These are phyloP conservation scores for Ennomos fuscantarius DNA, from an alignment of 2,888 invertebrate genomes.

Conservation along the genomic window DNA sequence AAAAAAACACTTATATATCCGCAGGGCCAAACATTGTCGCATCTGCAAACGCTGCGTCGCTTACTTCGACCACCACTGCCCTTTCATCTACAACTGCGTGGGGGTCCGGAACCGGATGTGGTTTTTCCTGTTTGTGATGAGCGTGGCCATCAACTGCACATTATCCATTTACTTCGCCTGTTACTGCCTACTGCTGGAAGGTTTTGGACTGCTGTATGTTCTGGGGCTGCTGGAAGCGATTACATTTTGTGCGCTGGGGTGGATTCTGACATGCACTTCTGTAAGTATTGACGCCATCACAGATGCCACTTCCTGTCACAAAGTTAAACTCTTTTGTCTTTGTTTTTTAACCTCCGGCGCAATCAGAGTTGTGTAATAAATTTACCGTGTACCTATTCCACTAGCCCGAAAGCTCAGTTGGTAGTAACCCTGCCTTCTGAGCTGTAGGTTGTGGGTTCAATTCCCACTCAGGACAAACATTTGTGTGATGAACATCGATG, in stretches of 20 bases:
- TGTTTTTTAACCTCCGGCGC: no score
- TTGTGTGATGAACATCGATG: no score
- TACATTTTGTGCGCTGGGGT: conserved; percentile 93
- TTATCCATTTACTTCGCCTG: conserved; percentile 95
- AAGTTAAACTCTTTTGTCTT: no score
- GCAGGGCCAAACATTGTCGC: conserved; percentile 94
- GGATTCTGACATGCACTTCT: conserved; percentile 95
- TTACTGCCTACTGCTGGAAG: conserved; percentile 93
- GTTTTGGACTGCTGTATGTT: conserved; percentile 93
- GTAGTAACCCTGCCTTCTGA: no score
- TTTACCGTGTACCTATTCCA: no score
- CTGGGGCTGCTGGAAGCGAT: conserved; percentile 92
- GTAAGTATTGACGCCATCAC: conserved; percentile 80
- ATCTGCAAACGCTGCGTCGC: conserved; percentile 95
- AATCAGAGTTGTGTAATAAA: no score
- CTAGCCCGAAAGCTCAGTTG: no score
- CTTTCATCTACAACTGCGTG: conserved; percentile 97
- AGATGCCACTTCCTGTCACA: no score
- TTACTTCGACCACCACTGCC: conserved; percentile 98
- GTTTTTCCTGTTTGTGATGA: conserved; percentile 96
- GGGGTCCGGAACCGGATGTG: conserved; percentile 96
- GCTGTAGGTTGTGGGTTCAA: no score
- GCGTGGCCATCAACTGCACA: conserved; percentile 94
- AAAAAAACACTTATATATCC: no score
- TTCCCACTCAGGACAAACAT: no score